Evolutionary conservation across 2,113 vertebrate species (phyloP), one percentile per base, ranked within the genome.

Genomic region (Sakesphorus luctuosus): DNA sequence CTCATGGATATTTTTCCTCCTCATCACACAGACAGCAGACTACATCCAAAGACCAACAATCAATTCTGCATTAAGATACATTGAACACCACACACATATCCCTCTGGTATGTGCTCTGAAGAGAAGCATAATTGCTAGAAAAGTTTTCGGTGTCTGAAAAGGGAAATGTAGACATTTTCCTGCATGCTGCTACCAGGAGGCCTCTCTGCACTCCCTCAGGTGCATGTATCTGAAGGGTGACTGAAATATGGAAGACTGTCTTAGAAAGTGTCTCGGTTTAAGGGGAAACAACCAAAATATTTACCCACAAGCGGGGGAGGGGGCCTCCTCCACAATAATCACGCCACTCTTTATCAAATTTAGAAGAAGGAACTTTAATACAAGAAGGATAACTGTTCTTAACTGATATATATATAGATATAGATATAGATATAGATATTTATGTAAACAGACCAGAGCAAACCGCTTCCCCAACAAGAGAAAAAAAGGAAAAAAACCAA

Each of bases 11-110:
- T 28, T 61, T 86, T 49, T 7, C 2, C 3, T 5, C 15, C 10
- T 44, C 12, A 44, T 61, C 9, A 44, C 13, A 28, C 3, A 63
- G 7, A 13, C 4, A 61, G 9, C 19, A 59, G 26, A 43, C 19
- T 38, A 55, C 12, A 15, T 46, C 19, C 20, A 46, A 50, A 73
- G 67, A 53, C 3, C 18, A 36, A 12, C 6, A 53, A 52, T 4
- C 1, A 81, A 25, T 87, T 74, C 21, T 61, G 7, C 24, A 44
- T 35, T 16, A 62, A 40, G 25, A 36, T 62, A 55, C 58, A 28
- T 10, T 24, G 18, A 49, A 50, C 8, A 15, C 2, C 3, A 3
- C 20, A 31, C 9, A 38, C 1, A 1, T 9, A 36, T 18, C 4
- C 19, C 10, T 58, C 36, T 18, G 9, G 8, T 44, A 2, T 6